A percentile compares a stretch with the other conserved stretches of the same genome.
These are phyloP conservation scores for Oryzias woworae DNA, from an alignment of 2,113 vertebrate species.

Conservation along the genomic window DNA sequence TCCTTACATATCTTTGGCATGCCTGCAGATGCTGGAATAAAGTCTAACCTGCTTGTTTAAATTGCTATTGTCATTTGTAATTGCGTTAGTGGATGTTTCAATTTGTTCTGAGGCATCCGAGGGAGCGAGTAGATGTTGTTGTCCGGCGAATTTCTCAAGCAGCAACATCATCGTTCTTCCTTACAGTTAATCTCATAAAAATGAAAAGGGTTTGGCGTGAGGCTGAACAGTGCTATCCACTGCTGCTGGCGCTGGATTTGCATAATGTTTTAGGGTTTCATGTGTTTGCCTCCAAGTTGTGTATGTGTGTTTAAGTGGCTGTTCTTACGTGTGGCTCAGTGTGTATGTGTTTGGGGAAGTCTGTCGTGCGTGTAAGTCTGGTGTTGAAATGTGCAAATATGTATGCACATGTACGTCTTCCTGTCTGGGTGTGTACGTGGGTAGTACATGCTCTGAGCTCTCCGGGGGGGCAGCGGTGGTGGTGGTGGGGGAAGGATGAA, in stretches of 20 bases:
- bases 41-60: conserved; percentile 14
- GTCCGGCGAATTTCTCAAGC: conserved; percentile 29
- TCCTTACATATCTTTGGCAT: not conserved
- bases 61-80: conserved; percentile 12
- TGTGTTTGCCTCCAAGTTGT: conserved; percentile 42
- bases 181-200: conserved; percentile 73
- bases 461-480: conserved; percentile 55
- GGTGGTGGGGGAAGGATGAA: conserved; percentile 46
- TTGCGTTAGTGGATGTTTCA: conserved; percentile 12
- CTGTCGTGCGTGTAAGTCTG: conserved; percentile 1
- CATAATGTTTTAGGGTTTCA: conserved; percentile 68
- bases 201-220: conserved; percentile 72
- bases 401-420: conserved; percentile 7
- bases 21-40: not conserved
- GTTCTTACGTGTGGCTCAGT: conserved; percentile 13
- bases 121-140: conserved; percentile 23
- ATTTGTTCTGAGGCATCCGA: conserved; percentile 10
- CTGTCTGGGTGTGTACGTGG: conserved; percentile 20
- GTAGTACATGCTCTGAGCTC: conserved; percentile 40
- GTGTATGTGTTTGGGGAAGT: conserved; percentile 7
- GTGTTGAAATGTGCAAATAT: not conserved
- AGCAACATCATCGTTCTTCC: conserved; percentile 25
- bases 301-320: conserved; percentile 16
- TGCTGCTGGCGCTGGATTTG: conserved; percentile 61
- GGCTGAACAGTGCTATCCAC: conserved; percentile 66